These are phyloP conservation scores for Morpho deidamia DNA, from an alignment of 2,888 invertebrate genomes.

Conservation along the genomic window DNA sequence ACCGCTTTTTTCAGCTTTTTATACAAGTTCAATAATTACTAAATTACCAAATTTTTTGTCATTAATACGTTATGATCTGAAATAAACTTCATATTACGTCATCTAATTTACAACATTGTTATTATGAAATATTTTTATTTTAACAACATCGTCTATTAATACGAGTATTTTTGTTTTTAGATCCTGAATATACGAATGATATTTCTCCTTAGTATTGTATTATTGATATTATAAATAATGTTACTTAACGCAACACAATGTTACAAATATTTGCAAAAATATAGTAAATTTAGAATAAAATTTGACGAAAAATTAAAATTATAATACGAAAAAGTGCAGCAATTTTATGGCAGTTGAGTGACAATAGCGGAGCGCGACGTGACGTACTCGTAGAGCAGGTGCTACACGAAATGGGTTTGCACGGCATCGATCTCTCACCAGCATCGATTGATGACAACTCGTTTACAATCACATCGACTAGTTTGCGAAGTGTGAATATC, in stretches of 20 bases:
- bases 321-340: not conserved
- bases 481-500: constrained; percentile 8
- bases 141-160: too few species aligned
- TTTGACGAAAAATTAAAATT: not conserved
- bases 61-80: too few species aligned
- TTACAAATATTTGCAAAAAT: not conserved
- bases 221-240: too few species aligned
- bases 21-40: too few species aligned
- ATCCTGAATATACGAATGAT: too few species aligned
- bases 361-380: constrained; percentile 23
- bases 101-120: too few species aligned
- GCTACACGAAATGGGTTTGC: constrained; percentile 45
- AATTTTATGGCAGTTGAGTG: constrained; percentile 21
- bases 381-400: constrained; percentile 27
- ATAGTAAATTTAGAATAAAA: too few species aligned
- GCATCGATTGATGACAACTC: constrained; percentile 35
- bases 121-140: too few species aligned
- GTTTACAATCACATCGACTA: constrained; percentile 19
- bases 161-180: too few species aligned
- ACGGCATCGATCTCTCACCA: constrained; percentile 36
- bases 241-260: not conserved
- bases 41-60: too few species aligned
- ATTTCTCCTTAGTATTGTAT: not conserved
- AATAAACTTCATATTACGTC: too few species aligned
- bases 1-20: too few species aligned